phyloP scores from a whole-genome alignment of 53 echinoderm and acorn worm species.

The Hippasteria phrygiana region DNA sequence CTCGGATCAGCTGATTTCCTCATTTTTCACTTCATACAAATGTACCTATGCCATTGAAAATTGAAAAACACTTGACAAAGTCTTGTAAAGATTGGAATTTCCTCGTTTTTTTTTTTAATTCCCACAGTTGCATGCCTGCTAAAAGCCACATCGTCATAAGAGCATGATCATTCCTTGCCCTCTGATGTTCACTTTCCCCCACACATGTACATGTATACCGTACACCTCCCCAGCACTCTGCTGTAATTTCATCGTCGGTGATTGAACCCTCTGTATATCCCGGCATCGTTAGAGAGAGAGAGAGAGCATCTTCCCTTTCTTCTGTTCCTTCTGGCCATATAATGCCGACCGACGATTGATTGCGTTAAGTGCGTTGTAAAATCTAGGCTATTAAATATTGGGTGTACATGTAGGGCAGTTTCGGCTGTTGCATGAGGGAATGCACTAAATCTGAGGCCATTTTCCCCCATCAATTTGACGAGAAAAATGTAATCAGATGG shows the following conservation, averaged over 20 bases:
- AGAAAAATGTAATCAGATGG: no score
- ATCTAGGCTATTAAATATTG: neutral
- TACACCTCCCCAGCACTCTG: neutral
- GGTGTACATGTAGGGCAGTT: neutral
- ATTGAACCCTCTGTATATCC: neutral
- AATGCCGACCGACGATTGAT: conserved; percentile 5
- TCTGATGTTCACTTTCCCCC: neutral
- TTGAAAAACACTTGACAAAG: no score
- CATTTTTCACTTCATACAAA: no score
- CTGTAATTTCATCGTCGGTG: conserved; percentile 6
- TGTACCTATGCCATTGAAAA: no score
- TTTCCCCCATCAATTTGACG: no score
- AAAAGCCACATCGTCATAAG: no score
- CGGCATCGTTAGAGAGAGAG: neutral
- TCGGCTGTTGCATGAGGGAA: neutral
- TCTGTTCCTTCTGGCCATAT: neutral
- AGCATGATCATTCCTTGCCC: no score
- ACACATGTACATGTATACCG: neutral
- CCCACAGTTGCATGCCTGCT: no score
- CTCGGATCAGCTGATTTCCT: no score
- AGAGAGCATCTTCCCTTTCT: neutral
- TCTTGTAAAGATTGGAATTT: no score
- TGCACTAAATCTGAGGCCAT: neutral
- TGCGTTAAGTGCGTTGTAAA: neutral
- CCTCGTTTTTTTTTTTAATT: no score